Evolutionary conservation across 2,113 vertebrate species (phyloP).

Genomic region (Puntigrus tetrazona): DNA sequence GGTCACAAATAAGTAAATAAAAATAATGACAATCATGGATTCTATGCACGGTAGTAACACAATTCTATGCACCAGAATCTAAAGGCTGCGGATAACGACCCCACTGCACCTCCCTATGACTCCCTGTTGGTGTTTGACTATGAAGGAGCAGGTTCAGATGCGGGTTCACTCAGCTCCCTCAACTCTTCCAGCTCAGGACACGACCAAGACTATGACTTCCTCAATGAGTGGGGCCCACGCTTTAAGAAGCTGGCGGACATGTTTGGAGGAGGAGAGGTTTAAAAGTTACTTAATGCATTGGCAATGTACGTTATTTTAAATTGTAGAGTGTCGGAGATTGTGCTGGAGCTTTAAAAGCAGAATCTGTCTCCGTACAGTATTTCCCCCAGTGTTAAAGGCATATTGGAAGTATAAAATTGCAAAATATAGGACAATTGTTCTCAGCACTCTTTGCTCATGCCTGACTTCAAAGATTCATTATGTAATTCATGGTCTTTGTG

Average conservation of each 20-base stretch:
- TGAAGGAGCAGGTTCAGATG: constrained; percentile 89
- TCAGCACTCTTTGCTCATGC: not conserved
- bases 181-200: constrained; percentile 83
- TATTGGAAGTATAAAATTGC: not conserved
- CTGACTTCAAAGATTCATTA: not conserved
- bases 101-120: constrained; percentile 91
- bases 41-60: not conserved
- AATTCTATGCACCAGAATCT: constrained; percentile 77
- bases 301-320: not conserved
- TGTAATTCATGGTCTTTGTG: no score
- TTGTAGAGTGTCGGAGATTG: not conserved
- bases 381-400: no score
- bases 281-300: constrained; percentile 38
- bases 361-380: not conserved
- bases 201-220: constrained; percentile 89
- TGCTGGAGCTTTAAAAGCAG: not conserved
- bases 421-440: not conserved
- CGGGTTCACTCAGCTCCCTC: constrained; percentile 86
- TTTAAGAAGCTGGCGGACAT: constrained; percentile 94
- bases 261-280: constrained; percentile 90
- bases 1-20: no score
- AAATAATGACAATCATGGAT: no score
- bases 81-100: constrained; percentile 89
- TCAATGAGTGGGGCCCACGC: constrained; percentile 88
- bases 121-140: constrained; percentile 94